Evolutionary conservation across 2,888 invertebrate species (phyloP).

Genomic region (Eupeodes luniger): DNA sequence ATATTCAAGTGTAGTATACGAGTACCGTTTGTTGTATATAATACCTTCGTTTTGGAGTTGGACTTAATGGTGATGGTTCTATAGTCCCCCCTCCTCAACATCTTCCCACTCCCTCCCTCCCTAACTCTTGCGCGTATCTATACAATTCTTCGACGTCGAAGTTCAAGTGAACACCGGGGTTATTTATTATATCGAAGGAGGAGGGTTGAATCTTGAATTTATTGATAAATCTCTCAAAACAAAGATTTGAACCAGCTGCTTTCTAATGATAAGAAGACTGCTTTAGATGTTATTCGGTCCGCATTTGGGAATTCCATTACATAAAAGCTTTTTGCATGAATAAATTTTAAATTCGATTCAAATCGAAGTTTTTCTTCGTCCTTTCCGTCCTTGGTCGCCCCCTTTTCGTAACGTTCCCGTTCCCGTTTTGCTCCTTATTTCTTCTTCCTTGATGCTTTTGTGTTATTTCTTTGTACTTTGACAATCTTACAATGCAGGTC

Average conservation of each 20-base stretch:
- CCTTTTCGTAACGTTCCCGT: background rate
- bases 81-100: too few species aligned
- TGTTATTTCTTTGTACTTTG: conserved; percentile 69
- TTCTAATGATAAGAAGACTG: conserved; percentile 77
- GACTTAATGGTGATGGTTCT: conserved; percentile 14
- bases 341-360: conserved; percentile 76
- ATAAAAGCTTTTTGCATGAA: conserved; percentile 77
- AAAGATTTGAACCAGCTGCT: conserved; percentile 78
- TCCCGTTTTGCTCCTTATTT: too few species aligned
- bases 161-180: conserved; percentile 74
- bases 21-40: conserved; percentile 10
- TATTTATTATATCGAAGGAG: conserved; percentile 77
- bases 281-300: conserved; percentile 57
- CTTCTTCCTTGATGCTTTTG: conserved; percentile 27
- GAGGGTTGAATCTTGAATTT: conserved; percentile 77
- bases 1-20: conserved; percentile 35
- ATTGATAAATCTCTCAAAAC: conserved; percentile 78
- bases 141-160: conserved; percentile 44
- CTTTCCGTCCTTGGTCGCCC: background rate
- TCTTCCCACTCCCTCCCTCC: too few species aligned
- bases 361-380: conserved; percentile 60
- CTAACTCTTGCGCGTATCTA: background rate
- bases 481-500: conserved; percentile 75
- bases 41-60: too few species aligned
- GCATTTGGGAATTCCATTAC: conserved; percentile 76